Evolutionary conservation across 2,113 vertebrate genomes (phyloP).

Genomic region (Thunnus thynnus): DNA sequence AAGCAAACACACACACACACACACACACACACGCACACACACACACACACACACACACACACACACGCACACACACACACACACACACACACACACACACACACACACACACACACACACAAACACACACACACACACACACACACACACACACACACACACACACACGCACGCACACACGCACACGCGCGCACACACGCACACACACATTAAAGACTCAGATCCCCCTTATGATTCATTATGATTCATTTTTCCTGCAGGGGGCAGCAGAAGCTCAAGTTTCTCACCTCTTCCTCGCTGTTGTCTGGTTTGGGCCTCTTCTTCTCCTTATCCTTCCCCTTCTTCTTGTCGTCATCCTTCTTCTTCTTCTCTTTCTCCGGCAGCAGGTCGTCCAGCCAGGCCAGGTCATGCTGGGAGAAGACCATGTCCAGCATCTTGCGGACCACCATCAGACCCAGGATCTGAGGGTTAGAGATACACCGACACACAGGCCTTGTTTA

Average conservation of each 20-base stretch:
- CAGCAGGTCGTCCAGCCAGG: conserved; percentile 96
- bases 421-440: conserved; percentile 92
- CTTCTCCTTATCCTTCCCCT: conserved; percentile 77
- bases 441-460: conserved; percentile 93
- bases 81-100: conserved; percentile 43
- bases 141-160: conserved; percentile 31
- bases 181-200: conserved; percentile 7
- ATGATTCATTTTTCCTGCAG: conserved; percentile 52
- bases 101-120: conserved; percentile 43
- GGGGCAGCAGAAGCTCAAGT: conserved; percentile 65
- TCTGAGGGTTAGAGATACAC: conserved; percentile 78
- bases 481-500: not conserved
- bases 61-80: conserved; percentile 43
- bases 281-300: conserved; percentile 83
- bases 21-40: conserved; percentile 8
- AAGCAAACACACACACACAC: conserved; percentile 38
- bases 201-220: conserved; percentile 9
- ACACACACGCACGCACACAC: conserved; percentile 31
- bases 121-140: conserved; percentile 43
- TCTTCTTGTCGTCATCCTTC: conserved; percentile 88
- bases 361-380: conserved; percentile 96
- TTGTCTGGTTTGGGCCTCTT: conserved; percentile 77
- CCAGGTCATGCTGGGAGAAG: conserved; percentile 96
- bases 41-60: conserved; percentile 45
- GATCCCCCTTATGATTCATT: not conserved